Conservation (phyloP, 2,888 invertebrate species). For the Eucera pruinosa region DNA sequence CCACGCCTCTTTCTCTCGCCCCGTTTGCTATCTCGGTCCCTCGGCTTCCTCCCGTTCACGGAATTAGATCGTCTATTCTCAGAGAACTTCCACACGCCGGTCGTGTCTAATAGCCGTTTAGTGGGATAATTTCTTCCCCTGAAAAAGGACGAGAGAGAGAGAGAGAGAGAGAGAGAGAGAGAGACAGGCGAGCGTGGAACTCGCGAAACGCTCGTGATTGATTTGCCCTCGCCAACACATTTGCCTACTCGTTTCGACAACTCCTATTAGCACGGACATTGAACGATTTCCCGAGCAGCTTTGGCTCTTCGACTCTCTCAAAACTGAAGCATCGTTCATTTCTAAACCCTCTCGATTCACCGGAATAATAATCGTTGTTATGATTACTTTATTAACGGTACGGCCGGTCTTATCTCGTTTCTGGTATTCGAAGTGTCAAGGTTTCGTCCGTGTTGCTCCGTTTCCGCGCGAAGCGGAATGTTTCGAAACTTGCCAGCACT, state of each 20-base stretch:
- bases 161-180: slow-evolving; percentile 26
- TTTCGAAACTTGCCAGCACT: not conserved
- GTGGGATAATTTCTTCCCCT: slow-evolving; percentile 65
- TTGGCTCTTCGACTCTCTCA: too few relatives aligned
- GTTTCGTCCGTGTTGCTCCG: not conserved
- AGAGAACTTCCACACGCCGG: slow-evolving; percentile 71
- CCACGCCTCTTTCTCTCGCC: slow-evolving; percentile 35
- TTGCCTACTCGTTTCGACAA: slow-evolving; percentile 17
- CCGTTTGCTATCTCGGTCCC: slow-evolving; percentile 40
- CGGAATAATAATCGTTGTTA: too few relatives aligned
- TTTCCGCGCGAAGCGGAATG: not conserved
- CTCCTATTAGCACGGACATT: slow-evolving; percentile 12
- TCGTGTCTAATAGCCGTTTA: slow-evolving; percentile 69
- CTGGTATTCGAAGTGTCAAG: not conserved
- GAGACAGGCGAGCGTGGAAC: not conserved
- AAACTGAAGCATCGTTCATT: too few relatives aligned
- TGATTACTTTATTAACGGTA: too few relatives aligned
- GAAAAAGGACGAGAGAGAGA: slow-evolving; percentile 30
- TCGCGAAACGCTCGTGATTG: slow-evolving; percentile 29
- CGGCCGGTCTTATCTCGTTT: too few relatives aligned
- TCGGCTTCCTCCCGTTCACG: slow-evolving; percentile 73
- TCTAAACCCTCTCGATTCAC: too few relatives aligned
- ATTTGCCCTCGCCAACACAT: slow-evolving; percentile 11
- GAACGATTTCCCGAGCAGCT: not conserved
- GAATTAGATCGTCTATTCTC: slow-evolving; percentile 84